Conservation (phyloP, 2,797 vertebrate species). For the Vespertilio murinus region DNA sequence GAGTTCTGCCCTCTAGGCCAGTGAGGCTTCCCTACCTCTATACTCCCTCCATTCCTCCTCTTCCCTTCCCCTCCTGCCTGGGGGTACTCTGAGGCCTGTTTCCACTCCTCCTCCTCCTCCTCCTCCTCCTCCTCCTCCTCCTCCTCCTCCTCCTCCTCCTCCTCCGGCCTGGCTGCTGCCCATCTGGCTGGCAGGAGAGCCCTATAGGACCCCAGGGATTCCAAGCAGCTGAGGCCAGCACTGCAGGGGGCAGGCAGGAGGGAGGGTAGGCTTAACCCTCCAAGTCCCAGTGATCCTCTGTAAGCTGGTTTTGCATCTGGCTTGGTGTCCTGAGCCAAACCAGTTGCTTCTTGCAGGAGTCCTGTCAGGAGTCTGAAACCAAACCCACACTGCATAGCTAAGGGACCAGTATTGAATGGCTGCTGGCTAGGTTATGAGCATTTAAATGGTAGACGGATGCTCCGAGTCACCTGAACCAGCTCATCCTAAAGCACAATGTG, state of each 20-base stretch:
- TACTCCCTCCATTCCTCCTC: neutral
- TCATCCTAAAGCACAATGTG: neutral
- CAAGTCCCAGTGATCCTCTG: neutral
- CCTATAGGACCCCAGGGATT: constrained; percentile 70
- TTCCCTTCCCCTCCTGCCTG: neutral
- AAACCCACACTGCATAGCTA: neutral
- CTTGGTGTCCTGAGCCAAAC: neutral
- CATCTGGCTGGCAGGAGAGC: constrained; percentile 68
- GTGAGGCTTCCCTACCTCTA: neutral
- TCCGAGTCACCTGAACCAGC: neutral
- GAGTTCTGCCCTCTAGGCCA: neutral
- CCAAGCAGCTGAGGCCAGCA: constrained; percentile 59
- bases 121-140: constrained; percentile 46
- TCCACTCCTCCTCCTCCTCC: constrained; percentile 59
- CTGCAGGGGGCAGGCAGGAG: constrained; percentile 58
- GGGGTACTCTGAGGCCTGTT: constrained; percentile 63
- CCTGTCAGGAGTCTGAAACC: neutral
- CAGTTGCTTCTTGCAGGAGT: neutral
- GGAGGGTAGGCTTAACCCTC: constrained; percentile 68
- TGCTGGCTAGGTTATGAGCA: neutral
- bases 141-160: constrained; percentile 47
- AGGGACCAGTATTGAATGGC: neutral
- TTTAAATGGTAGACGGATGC: neutral
- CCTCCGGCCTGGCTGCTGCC: constrained; percentile 58
- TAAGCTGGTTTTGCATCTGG: neutral